A percentile compares a stretch with the other conserved stretches of the same genome.
These are phyloP conservation scores for Labeo rohita DNA, from an alignment of 2,113 vertebrate genomes.

Conservation along the genomic window DNA sequence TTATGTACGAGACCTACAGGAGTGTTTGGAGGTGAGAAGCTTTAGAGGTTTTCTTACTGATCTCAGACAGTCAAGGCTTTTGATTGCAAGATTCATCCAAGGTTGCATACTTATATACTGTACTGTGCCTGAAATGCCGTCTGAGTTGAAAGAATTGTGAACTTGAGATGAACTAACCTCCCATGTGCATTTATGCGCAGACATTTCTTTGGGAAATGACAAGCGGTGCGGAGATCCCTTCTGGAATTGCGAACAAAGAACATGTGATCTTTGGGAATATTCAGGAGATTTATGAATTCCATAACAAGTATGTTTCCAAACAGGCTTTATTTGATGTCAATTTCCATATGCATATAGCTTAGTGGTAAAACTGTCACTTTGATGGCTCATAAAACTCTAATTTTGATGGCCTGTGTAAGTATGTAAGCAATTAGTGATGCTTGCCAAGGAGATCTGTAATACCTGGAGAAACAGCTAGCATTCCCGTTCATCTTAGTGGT, in stretches of 20 bases:
- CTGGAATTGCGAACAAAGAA: conserved; percentile 92
- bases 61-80: not conserved
- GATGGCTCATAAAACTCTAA: not conserved
- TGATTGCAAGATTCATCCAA: not conserved
- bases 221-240: conserved; percentile 92
- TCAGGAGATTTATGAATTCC: conserved; percentile 98
- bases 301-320: conserved; percentile 89
- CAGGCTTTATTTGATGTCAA: not conserved
- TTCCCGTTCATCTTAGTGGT: not conserved
- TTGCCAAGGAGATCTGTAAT: not conserved
- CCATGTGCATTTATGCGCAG: conserved; percentile 69
- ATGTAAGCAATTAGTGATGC: not conserved
- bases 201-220: conserved; percentile 99
- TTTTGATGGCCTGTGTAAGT: conserved; percentile 16
- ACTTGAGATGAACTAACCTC: not conserved
- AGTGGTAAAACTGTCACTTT: not conserved
- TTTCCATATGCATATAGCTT: not conserved
- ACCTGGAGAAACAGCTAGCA: not conserved
- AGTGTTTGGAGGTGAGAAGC: conserved; percentile 91
- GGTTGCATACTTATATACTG: not conserved
- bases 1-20: conserved; percentile 95
- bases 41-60: not conserved
- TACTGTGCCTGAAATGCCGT: not conserved
- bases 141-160: not conserved
- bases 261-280: conserved; percentile 98